A percentile compares a stretch with the other conserved stretches of the same genome.
These are phyloP conservation scores for Spinus olivaceus DNA, from an alignment of 2,797 vertebrate species.

Conservation along the genomic window DNA sequence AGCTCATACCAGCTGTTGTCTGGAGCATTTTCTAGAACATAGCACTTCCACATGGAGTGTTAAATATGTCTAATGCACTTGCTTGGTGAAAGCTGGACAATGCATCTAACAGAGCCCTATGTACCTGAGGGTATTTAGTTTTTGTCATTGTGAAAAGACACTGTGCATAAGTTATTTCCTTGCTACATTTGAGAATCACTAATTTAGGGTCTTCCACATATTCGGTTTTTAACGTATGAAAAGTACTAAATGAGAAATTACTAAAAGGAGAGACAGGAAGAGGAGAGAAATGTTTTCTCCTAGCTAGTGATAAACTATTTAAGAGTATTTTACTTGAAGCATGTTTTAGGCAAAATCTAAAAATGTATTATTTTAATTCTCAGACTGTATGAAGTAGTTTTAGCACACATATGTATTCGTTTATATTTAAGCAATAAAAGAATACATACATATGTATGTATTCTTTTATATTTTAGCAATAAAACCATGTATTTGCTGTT, in stretches of 20 bases:
- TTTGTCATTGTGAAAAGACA: neutral
- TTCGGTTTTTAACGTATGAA: neutral
- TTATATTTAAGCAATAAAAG: neutral
- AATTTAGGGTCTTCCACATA: neutral
- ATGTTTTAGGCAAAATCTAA: neutral
- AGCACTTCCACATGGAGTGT: neutral
- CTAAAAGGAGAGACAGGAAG: neutral
- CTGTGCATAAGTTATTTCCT: neutral
- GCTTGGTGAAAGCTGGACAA: neutral
- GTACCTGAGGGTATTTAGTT: neutral
- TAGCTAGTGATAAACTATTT: neutral
- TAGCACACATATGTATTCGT: neutral
- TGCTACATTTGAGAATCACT: neutral
- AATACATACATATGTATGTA: neutral
- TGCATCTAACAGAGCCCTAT: neutral
- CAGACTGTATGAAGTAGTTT: neutral
- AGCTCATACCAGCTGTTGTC: neutral
- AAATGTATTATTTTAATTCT: neutral
- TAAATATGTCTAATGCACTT: neutral
- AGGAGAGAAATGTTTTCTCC: neutral
- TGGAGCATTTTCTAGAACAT: neutral
- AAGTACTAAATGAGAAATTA: neutral
- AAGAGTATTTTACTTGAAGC: neutral
- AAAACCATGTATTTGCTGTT: neutral
- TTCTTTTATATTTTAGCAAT: neutral